phyloP scores from a whole-genome alignment of 2,888 invertebrate species.

The Ctenicera cuprea region DNA sequence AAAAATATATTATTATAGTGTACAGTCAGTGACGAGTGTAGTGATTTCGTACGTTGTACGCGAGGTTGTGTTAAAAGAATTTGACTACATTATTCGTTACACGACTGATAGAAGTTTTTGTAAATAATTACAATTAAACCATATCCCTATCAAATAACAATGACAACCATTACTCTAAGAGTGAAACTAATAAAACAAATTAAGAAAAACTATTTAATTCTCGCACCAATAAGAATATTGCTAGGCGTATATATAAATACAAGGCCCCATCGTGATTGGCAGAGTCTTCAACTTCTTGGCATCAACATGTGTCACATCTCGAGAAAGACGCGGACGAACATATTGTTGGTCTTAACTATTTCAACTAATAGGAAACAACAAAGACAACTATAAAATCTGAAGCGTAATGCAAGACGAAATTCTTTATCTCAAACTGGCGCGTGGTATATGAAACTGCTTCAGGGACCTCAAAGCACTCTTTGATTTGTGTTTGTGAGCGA shows the following conservation, averaged over 20 bases:
- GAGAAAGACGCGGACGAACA: conserved; percentile 8
- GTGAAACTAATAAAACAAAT: conserved; percentile 46
- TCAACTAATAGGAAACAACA: conserved; percentile 26
- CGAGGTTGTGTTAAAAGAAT: too few relatives aligned
- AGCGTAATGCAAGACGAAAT: conserved; percentile 32
- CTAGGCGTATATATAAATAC: conserved; percentile 53
- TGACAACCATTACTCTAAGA: conserved; percentile 38
- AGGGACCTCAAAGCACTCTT: conserved; percentile 68
- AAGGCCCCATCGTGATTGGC: conserved; percentile 48
- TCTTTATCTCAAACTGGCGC: conserved; percentile 53
- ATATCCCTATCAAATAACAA: conserved; percentile 4
- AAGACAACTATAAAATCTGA: conserved; percentile 36
- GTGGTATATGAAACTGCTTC: conserved; percentile 63
- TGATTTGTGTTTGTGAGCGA: conserved; percentile 65
- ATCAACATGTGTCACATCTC: conserved; percentile 46
- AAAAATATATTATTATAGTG: too few relatives aligned
- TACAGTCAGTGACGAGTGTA: too few relatives aligned
- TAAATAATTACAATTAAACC: too few relatives aligned
- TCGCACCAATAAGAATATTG: conserved; percentile 43
- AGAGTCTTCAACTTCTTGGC: conserved; percentile 52
- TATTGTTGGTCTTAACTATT: conserved; percentile 17
- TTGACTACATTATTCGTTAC: too few relatives aligned
- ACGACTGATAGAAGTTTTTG: too few relatives aligned
- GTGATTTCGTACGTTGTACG: too few relatives aligned
- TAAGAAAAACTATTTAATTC: conserved; percentile 45